phyloP scores from a whole-genome alignment of 2,113 vertebrate genomes.

The Tachysurus vachellii region DNA sequence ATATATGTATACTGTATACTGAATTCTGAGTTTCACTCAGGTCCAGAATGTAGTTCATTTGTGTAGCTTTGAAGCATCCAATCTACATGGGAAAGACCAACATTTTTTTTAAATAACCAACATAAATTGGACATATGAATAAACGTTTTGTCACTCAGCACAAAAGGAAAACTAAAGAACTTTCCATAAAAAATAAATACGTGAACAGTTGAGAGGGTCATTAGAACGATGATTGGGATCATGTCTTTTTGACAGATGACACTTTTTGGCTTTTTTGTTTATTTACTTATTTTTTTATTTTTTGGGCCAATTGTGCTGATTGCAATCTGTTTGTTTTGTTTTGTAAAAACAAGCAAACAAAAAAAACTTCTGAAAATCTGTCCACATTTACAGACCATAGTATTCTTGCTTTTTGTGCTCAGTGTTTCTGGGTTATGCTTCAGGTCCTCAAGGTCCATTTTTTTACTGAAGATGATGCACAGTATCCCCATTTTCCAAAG shows the following conservation, averaged over 20 bases:
- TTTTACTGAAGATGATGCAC: background rate
- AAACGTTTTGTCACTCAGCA: background rate
- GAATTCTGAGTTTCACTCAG: background rate
- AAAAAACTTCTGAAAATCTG: background rate
- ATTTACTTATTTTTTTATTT: too few species aligned
- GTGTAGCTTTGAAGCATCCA: background rate
- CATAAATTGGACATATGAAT: background rate
- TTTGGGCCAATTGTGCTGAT: background rate
- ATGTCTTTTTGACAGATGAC: background rate
- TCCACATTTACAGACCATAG: background rate
- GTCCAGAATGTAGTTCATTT: background rate
- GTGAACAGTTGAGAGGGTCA: background rate
- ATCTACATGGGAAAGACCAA: background rate
- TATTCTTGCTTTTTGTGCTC: background rate
- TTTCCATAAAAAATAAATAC: background rate
- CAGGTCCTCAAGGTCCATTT: background rate
- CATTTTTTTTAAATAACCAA: background rate
- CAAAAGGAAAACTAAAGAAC: background rate
- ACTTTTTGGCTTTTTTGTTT: too few species aligned
- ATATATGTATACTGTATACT: background rate
- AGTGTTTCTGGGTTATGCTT: background rate
- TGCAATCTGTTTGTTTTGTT: too few species aligned
- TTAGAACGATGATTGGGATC: too few species aligned
- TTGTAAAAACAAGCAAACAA: too few species aligned
- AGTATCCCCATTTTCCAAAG: background rate